Evolutionary conservation across 2,797 vertebrate genomes (phyloP).

Genomic region (Leptoclinus maculatus): DNA sequence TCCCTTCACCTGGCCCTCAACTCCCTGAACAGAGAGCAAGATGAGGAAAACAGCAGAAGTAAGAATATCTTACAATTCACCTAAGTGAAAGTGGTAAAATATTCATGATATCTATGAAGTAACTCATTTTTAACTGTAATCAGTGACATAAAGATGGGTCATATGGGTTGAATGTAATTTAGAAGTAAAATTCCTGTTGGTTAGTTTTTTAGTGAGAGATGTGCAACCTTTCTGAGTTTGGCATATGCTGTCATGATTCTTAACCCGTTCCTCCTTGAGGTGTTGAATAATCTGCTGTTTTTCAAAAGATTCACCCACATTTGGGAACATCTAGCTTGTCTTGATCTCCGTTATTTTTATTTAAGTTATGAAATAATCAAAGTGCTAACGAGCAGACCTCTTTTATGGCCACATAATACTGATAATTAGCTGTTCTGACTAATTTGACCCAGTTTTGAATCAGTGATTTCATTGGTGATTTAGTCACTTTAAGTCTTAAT

Average conservation of each 20-base stretch:
- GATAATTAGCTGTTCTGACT: neutral
- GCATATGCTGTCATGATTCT: conserved; percentile 10
- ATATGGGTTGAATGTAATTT: neutral
- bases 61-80: conserved; percentile 59
- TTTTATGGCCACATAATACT: neutral
- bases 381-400: neutral
- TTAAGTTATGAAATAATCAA: neutral
- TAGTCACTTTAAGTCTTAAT: neutral
- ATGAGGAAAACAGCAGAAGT: conserved; percentile 86
- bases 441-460: conserved; percentile 14
- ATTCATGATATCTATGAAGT: neutral
- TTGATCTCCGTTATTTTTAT: conserved; percentile 7
- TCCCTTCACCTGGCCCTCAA: conserved; percentile 88
- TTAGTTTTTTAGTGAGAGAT: neutral
- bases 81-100: neutral
- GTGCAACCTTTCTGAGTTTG: conserved; percentile 1
- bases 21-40: conserved; percentile 86
- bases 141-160: conserved; percentile 9
- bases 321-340: conserved; percentile 12
- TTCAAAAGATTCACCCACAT: conserved; percentile 12
- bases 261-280: neutral
- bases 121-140: neutral
- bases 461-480: neutral
- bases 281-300: conserved; percentile 22
- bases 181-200: neutral